Conservation (phyloP, 2,888 invertebrate species). For the Noctua comes region DNA sequence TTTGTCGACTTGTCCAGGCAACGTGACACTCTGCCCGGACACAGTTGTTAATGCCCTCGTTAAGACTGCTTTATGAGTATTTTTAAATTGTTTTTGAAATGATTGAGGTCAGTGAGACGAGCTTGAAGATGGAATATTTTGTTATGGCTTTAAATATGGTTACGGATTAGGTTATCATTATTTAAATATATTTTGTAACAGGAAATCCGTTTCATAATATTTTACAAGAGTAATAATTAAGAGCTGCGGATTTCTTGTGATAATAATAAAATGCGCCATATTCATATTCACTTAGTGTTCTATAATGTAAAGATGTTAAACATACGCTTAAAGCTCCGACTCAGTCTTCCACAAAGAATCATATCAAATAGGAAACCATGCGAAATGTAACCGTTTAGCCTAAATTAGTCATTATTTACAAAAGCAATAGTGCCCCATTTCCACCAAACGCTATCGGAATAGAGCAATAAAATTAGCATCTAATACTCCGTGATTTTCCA, state of each 20-base stretch:
- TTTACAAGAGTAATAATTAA: not conserved
- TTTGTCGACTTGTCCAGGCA: conserved; percentile 41
- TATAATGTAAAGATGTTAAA: not conserved
- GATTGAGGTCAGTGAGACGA: conserved; percentile 11
- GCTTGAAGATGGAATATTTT: not conserved
- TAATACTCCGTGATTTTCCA: conserved; percentile 20
- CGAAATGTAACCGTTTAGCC: not conserved
- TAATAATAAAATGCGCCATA: not conserved
- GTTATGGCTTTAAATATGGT: not conserved
- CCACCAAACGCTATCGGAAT: conserved; percentile 19
- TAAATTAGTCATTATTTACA: conserved; percentile 4
- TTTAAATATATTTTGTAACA: not conserved
- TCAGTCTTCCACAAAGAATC: not conserved
- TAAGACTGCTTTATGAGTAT: conserved; percentile 23
- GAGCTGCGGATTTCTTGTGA: not conserved
- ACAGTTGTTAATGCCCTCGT: conserved; percentile 46
- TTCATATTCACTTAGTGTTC: not conserved
- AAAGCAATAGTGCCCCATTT: conserved; percentile 9
- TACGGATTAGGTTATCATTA: not conserved
- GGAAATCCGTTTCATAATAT: not conserved
- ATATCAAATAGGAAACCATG: not conserved
- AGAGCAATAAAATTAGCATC: conserved; percentile 27
- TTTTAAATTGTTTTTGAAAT: conserved; percentile 22
- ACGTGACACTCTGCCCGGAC: conserved; percentile 41
- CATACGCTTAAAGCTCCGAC: not conserved